A percentile compares a stretch with the other conserved stretches of the same genome.
Conservation (phyloP, 2,113 vertebrate genomes). For the Bucco capensis region DNA sequence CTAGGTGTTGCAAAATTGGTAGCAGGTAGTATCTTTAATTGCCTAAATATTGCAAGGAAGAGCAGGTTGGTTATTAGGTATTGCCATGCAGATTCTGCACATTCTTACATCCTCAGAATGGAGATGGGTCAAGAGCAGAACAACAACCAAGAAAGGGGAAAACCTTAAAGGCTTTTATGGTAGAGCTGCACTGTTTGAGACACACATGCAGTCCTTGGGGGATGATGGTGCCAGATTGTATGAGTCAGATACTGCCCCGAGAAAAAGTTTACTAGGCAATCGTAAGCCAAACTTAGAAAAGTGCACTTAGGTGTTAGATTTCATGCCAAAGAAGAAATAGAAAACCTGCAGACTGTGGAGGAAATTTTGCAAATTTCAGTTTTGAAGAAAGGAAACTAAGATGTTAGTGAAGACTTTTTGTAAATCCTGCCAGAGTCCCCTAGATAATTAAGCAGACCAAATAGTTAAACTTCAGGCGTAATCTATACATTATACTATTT, state of each 20-base stretch:
- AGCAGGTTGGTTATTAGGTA: background rate
- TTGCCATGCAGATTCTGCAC: background rate
- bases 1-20: background rate
- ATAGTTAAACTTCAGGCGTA: background rate
- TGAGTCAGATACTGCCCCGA: background rate
- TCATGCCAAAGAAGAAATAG: background rate
- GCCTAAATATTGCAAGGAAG: background rate
- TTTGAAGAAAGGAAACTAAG: background rate
- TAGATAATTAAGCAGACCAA: background rate
- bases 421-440: background rate
- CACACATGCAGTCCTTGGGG: background rate
- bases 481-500: background rate
- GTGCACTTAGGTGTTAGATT: background rate
- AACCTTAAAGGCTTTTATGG: background rate
- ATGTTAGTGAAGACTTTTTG: background rate
- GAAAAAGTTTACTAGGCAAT: background rate
- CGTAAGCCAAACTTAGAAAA: background rate
- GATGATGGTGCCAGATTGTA: background rate
- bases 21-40: background rate
- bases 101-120: background rate
- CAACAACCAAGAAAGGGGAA: background rate
- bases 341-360: background rate
- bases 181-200: background rate
- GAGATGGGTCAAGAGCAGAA: background rate
- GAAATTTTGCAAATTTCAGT: background rate